Base-by-base conservation (phyloP, 2,888 invertebrate genomes). In the Harpalus rubripes region DNA sequence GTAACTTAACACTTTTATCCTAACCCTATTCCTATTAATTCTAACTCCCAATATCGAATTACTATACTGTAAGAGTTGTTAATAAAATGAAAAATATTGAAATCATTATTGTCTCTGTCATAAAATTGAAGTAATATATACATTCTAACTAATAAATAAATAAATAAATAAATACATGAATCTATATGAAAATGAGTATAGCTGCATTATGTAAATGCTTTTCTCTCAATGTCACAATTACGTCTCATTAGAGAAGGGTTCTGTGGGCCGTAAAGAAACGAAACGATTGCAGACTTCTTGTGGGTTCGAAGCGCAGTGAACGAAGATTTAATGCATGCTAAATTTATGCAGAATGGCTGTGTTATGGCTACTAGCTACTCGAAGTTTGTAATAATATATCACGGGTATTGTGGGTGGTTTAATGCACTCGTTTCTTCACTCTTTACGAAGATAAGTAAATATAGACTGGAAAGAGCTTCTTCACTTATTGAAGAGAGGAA, bases 311-410 rank as follows among this genome's bases (percentile, higher is more conserved):
- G 10, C 32, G 39, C 39, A n/a, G n/a, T 39, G 72, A 74, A 74
- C 41, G 16, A 16, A 74, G 72, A 74, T 74, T 74, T 74, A 74
- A 74, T 74, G 44, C 72, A 74, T 74, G 41, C 12, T 44, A 74
- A 74, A 74, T 44, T 74, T 74, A 74, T 74, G 72, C 72, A 74
- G 72, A 74, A 74, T 16, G 16, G 15, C 26, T 22, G 72, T 74
- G 44, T 44, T 44, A 74, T 74, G 16, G 72, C 72, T 74, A 74
- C 72, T 18, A 7, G 44, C 41, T 16, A 41, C 7, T 18, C 72
- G 8, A 10, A 68, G 68, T 74, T 74, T 74, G 72, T 44, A 44
- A 44, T 41, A 74, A 74, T 74, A 74, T 74, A 74, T 74, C 72
- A 74, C 72, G 39, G 3, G 39, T 32, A 12, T 63, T 63, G 68